These are phyloP conservation scores for Anticlea derivata DNA, from an alignment of 2,888 invertebrate species.

Conservation along the genomic window DNA sequence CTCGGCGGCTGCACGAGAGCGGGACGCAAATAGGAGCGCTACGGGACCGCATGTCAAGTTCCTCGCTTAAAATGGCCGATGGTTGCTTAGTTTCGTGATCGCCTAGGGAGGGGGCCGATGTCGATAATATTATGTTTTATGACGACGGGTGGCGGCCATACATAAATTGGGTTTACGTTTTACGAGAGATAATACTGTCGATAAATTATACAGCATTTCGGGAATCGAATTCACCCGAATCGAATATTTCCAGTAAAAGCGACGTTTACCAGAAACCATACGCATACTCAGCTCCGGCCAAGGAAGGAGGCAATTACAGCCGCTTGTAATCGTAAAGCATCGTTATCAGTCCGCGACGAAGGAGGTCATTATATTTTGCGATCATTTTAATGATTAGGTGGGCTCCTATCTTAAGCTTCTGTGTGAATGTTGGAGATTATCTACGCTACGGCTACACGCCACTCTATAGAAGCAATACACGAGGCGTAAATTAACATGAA, in stretches of 20 bases:
- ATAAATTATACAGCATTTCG: constrained; percentile 74
- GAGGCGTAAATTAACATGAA: constrained; percentile 33
- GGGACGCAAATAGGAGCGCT: constrained; percentile 29
- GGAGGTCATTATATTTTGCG: constrained; percentile 63
- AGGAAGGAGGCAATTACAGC: constrained; percentile 59
- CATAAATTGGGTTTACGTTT: constrained; percentile 79
- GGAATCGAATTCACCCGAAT: constrained; percentile 61
- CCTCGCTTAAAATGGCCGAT: constrained; percentile 76
- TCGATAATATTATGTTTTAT: constrained; percentile 82
- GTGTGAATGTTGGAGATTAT: constrained; percentile 45
- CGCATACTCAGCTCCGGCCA: constrained; percentile 42
- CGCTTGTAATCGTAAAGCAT: constrained; percentile 48
- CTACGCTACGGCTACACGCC: constrained; percentile 37
- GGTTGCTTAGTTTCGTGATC: constrained; percentile 79
- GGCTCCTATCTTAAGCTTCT: constrained; percentile 56
- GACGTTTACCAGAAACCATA: constrained; percentile 43
- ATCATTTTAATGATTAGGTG: constrained; percentile 51
- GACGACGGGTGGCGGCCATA: constrained; percentile 67
- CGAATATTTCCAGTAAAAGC: constrained; percentile 45
- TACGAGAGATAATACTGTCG: constrained; percentile 72
- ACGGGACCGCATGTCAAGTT: constrained; percentile 68
- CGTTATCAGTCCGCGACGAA: constrained; percentile 67
- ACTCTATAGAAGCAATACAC: constrained; percentile 31
- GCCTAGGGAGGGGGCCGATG: constrained; percentile 79
- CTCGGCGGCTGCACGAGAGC: constrained; percentile 26